phyloP scores from a whole-genome alignment of 2,797 vertebrate genomes.

The Arctocebus calabarensis region DNA sequence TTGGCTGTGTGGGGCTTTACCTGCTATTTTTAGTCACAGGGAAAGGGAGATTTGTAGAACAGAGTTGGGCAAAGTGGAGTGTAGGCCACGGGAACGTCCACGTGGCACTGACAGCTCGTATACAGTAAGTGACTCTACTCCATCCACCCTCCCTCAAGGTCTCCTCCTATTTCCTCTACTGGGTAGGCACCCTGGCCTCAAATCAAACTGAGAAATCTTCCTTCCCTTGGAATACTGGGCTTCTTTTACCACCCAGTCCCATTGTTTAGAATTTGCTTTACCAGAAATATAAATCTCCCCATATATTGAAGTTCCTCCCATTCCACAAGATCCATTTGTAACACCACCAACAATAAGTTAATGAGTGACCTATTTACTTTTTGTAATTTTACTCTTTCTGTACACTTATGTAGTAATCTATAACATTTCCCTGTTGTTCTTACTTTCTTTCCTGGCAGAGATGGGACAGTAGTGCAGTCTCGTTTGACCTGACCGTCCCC shows the following conservation, averaged over 20 bases:
- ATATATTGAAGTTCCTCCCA: not conserved
- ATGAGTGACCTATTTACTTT: not conserved
- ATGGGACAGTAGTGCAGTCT: not conserved
- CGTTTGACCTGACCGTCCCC: not conserved
- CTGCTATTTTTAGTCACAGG: not conserved
- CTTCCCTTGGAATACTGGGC: rapidly evolving
- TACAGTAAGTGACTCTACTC: rapidly evolving
- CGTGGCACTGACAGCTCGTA: rapidly evolving
- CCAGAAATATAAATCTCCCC: not conserved
- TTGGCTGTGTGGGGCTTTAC: not conserved
- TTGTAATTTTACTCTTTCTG: not conserved
- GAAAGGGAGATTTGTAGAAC: not conserved
- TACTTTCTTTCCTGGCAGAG: not conserved
- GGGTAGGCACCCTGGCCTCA: too few relatives aligned
- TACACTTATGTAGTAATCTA: not conserved
- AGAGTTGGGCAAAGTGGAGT: not conserved
- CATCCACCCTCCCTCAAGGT: rapidly evolving
- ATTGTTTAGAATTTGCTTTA: rapidly evolving
- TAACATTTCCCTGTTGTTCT: not conserved
- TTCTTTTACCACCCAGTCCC: rapidly evolving
- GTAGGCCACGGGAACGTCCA: rapidly evolving
- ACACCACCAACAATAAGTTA: too few relatives aligned
- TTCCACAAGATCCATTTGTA: not conserved
- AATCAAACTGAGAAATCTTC: too few relatives aligned
- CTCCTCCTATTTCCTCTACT: not conserved